A percentile compares a stretch with the other conserved stretches of the same genome.
Evolutionary conservation across 2,888 invertebrate genomes (phyloP).

Genomic region (Eilema caniola): DNA sequence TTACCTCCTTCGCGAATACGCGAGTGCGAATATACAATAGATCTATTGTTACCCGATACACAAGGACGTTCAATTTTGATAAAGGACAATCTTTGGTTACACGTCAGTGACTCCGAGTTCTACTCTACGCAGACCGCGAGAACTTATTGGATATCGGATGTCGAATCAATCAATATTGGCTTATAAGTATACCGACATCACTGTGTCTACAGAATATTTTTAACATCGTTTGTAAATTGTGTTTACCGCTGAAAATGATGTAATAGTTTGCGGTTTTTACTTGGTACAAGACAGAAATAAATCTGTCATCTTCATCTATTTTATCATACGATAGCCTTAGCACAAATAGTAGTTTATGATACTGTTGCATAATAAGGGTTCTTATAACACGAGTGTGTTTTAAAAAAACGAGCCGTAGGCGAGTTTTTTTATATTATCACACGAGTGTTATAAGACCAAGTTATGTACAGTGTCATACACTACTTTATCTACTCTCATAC

Average conservation of each 20-base stretch:
- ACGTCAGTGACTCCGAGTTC: conserved; percentile 30
- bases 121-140: conserved; percentile 28
- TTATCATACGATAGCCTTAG: too few species aligned
- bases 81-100: conserved; percentile 37
- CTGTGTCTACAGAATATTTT: conserved; percentile 8
- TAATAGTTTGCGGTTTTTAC: conserved; percentile 35
- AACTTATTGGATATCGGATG: conserved; percentile 33
- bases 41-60: neutral
- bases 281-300: conserved; percentile 12
- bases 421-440: too few species aligned
- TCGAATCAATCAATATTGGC: conserved; percentile 27
- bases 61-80: conserved; percentile 26
- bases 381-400: too few species aligned
- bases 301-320: neutral
- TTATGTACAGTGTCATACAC: too few species aligned
- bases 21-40: neutral
- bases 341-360: too few species aligned
- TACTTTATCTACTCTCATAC: too few species aligned
- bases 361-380: too few species aligned
- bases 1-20: neutral
- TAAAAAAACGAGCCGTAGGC: too few species aligned
- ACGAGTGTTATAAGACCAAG: too few species aligned
- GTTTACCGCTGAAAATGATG: conserved; percentile 37
- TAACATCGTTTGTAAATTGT: conserved; percentile 17
- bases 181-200: conserved; percentile 17